Evolutionary conservation across 1,140 invertebrate species (phyloP).

Genomic region (Teleopsis dalmanni): DNA sequence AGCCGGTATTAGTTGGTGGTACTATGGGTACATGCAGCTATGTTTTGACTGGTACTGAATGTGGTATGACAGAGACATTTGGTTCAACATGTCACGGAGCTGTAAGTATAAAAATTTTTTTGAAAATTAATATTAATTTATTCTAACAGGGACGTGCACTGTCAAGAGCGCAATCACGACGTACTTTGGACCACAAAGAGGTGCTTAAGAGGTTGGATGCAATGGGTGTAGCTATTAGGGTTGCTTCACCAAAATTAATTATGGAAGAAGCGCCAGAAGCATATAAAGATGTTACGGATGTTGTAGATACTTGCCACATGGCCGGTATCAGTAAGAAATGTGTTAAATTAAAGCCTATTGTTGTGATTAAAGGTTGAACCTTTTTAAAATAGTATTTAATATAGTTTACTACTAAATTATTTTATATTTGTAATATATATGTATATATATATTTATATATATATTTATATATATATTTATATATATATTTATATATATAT

Average conservation of each 20-base stretch:
- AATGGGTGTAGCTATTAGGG: slow-evolving; percentile 86
- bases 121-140: neutral
- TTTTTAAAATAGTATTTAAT: too few species aligned
- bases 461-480: too few species aligned
- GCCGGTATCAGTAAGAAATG: slow-evolving; percentile 97
- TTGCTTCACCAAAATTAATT: slow-evolving; percentile 97
- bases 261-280: slow-evolving; percentile 99
- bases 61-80: slow-evolving; percentile 97
- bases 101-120: slow-evolving; percentile 53
- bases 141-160: slow-evolving; percentile 78
- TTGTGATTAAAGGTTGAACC: slow-evolving; percentile 92
- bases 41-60: slow-evolving; percentile 93
- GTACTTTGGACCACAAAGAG: slow-evolving; percentile 89
- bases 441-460: too few species aligned
- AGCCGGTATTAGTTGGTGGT: slow-evolving; percentile 97
- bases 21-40: slow-evolving; percentile 99
- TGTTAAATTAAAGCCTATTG: slow-evolving; percentile 95
- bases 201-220: slow-evolving; percentile 82
- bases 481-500: too few species aligned
- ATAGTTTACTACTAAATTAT: too few species aligned
- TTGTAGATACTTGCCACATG: slow-evolving; percentile 95
- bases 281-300: slow-evolving; percentile 99
- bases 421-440: too few species aligned
- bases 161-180: slow-evolving; percentile 92
- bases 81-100: slow-evolving; percentile 99